These are phyloP conservation scores for Cantharis rustica DNA, from an alignment of 2,888 invertebrate species.

Conservation along the genomic window DNA sequence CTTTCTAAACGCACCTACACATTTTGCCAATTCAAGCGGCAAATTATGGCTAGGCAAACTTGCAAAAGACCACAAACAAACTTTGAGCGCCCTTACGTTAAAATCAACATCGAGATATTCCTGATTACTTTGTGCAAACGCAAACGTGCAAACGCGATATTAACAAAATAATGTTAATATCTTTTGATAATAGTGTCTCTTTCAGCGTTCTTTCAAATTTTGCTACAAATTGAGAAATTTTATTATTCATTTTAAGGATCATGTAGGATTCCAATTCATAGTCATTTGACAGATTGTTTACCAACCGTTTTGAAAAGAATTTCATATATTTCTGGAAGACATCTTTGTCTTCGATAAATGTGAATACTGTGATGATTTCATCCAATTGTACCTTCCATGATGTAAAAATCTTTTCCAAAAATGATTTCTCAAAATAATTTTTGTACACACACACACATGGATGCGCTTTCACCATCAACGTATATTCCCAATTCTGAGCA, in stretches of 20 bases:
- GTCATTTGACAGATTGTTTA: background rate
- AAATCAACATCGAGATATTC: background rate
- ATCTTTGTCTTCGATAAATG: background rate
- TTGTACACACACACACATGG: background rate
- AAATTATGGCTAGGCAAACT: background rate
- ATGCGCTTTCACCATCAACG: background rate
- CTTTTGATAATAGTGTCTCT: background rate
- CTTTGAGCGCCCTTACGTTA: background rate
- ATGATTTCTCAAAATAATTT: background rate
- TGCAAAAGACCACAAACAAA: background rate
- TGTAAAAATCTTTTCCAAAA: background rate
- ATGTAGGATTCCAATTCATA: background rate
- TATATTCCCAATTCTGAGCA: rapidly evolving
- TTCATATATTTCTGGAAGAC: background rate
- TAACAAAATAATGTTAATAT: no score
- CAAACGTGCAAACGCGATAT: no score
- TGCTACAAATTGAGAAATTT: no score
- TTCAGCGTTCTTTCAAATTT: background rate
- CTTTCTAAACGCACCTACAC: background rate
- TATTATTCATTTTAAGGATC: background rate
- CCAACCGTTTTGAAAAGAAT: background rate
- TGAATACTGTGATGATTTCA: background rate
- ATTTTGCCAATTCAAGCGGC: background rate
- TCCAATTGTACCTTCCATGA: background rate
- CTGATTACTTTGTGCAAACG: background rate